A percentile compares a stretch with the other conserved stretches of the same genome.
These are phyloP conservation scores for Enteromius anoplus DNA, from an alignment of 2,797 vertebrate genomes.

Conservation along the genomic window DNA sequence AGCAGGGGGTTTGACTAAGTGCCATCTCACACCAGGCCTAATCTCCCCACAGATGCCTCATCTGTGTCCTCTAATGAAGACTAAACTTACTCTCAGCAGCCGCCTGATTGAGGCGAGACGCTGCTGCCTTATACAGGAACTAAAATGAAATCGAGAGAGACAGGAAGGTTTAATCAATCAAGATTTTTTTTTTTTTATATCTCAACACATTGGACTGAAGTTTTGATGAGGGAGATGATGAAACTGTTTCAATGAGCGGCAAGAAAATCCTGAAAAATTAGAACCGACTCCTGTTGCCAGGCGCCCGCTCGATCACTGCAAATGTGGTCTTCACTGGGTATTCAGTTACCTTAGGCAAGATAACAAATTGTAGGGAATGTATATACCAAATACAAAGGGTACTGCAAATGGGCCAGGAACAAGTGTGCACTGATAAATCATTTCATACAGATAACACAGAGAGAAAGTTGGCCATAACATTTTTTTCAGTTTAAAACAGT, in stretches of 20 bases:
- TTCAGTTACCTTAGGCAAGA: not conserved
- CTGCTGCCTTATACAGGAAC: not conserved
- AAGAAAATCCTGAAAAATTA: conserved; percentile 15
- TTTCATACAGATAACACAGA: not conserved
- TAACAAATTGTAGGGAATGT: not conserved
- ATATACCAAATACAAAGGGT: not conserved
- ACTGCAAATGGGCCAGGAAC: not conserved
- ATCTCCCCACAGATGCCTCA: conserved; percentile 55
- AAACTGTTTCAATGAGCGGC: conserved; percentile 4
- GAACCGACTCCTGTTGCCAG: not conserved
- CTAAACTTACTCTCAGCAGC: conserved; percentile 53
- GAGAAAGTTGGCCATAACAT: not conserved
- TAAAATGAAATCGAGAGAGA: conserved; percentile 6
- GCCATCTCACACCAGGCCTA: conserved; percentile 52
- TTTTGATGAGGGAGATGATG: conserved; percentile 31
- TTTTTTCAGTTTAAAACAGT: not conserved
- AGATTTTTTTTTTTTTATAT: not conserved
- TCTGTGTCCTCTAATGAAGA: conserved; percentile 56
- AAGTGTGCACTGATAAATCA: not conserved
- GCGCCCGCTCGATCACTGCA: not conserved
- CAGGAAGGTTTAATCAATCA: conserved; percentile 25
- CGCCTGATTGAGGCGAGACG: conserved; percentile 28
- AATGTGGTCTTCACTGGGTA: not conserved
- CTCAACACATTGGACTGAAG: not conserved
- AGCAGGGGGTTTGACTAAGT: conserved; percentile 40